Evolutionary conservation across 2,888 invertebrate species (phyloP), one percentile per base, ranked within the genome.

Genomic region (Chaitophorus viminalis): DNA sequence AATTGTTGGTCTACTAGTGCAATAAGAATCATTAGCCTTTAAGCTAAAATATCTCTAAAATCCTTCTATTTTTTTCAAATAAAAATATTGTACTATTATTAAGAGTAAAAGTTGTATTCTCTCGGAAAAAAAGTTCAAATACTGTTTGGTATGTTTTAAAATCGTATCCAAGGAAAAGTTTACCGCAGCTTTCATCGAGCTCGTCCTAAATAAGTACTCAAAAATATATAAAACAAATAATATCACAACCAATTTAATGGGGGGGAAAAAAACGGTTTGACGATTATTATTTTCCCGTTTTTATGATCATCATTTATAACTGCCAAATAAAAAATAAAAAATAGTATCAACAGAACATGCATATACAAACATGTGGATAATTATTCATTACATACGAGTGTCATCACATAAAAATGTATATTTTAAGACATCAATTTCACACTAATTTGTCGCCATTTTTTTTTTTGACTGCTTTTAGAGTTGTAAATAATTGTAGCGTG

Each of bases 361-460:
- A 39, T 68, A 25, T 52, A 52, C 70, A 72, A 82, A 82, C 82
- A 82, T 72, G 70, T 72, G 82, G 82, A 31, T 81, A 81, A 81
- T 81, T 81, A 81, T 33, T 72, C 31, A n/a, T 31, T 25, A 21
- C 21, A 8, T 36, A 39, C 52, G 78, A 72, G 52, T 54, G 82
- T 82, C 54, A n/a, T 74, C 82, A 54, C 29, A 81, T 68, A 68
- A 14, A 68, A n/a, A 79, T n/a, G 3, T 60, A 79, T 82, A 82
- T 82, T 82, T 82, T 82, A 72, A 82, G 74, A 82, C 74, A 25
- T 82, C 31, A 74, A 82, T 82, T 82, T 82, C 82, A 82, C 82
- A 74, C 74, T 70, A 82, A 82, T 82, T 82, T 82, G 60, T 54
- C 82, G 82, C 54, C 82, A 54, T 54, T 82, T 74, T 72, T n/a